Evolutionary conservation across 2,888 invertebrate species (phyloP), one percentile per base, ranked within the genome.

Genomic region (Rhorus exstirpatorius): DNA sequence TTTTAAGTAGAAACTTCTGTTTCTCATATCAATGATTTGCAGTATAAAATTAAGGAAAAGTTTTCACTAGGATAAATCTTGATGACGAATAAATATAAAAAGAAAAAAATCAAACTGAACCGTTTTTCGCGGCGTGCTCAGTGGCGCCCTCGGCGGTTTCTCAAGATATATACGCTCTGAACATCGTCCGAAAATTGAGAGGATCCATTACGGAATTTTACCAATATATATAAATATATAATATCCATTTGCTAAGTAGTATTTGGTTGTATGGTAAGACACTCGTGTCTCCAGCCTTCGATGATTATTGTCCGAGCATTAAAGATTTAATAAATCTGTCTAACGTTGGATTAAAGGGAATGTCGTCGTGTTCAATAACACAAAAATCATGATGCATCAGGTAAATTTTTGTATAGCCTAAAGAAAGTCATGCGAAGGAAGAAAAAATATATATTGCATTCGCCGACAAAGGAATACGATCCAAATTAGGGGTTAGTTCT

Each of bases 401-500:
- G 81, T 79, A 83, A 83, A 53, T 68, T 51, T 31, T 51, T 21
- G 19, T n/a, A 38, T 67, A 44, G 60, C 41, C 71, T 26, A 8
- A 68, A n/a, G n/a, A 58, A 77, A 60, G 17, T 24, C 17, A 41
- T 31, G 31, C 31, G 8, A 38, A 44, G 53, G 38, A 2, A 41
- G 12, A 19, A 58, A 55, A 72, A 51, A 14, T 68, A 38, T 51
- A 4, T 35, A 24, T 31, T 21, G 26, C 24, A 49, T 55, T 58
- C 53, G 35, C 19, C 38, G 58, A 79, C 38, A 68, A 60, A 49
- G 14, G 53, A 51, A 46, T 70, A 41, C 46, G 70, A 70, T 75
- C 1, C 76, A 38, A 61, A 65, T 77, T 49, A 74, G 44, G 77
- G 79, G 82, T 83, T 79, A 82, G 83, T 78, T 82, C 70, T 83